Evolutionary conservation across 2,888 invertebrate genomes (phyloP).

Genomic region (Ormyrus nitidulus): DNA sequence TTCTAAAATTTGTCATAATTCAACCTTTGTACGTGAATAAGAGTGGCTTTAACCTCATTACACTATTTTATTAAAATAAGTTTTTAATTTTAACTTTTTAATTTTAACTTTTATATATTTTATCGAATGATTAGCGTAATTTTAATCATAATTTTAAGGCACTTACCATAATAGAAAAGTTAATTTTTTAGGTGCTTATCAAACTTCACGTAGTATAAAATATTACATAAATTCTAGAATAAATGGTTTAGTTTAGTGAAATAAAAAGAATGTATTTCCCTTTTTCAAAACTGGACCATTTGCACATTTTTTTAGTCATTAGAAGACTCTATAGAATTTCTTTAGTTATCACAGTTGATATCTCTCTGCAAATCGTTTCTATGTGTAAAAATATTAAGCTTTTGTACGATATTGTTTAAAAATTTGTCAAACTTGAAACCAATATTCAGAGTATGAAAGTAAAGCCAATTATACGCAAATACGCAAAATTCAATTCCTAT

Average conservation of each 20-base stretch:
- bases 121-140: neutral
- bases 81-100: neutral
- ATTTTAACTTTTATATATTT: neutral
- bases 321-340: slow-evolving; percentile 4
- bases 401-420: neutral
- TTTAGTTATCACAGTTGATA: slow-evolving; percentile 18
- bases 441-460: neutral
- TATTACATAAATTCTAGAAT: neutral
- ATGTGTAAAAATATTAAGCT: slow-evolving; percentile 6
- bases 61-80: neutral
- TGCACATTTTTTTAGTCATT: neutral
- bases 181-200: neutral
- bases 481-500: neutral
- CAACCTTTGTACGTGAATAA: neutral
- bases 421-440: neutral
- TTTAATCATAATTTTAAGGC: slow-evolving; percentile 22
- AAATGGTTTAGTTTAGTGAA: neutral
- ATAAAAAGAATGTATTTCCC: neutral
- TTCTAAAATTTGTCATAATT: neutral
- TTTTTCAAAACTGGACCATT: slow-evolving; percentile 4
- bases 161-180: neutral
- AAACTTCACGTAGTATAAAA: neutral
- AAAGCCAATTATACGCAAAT: neutral
- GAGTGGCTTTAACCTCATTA: neutral
- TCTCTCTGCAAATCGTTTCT: neutral